Conservation (phyloP, 1,140 invertebrate species). For the Carposina sasakii region DNA sequence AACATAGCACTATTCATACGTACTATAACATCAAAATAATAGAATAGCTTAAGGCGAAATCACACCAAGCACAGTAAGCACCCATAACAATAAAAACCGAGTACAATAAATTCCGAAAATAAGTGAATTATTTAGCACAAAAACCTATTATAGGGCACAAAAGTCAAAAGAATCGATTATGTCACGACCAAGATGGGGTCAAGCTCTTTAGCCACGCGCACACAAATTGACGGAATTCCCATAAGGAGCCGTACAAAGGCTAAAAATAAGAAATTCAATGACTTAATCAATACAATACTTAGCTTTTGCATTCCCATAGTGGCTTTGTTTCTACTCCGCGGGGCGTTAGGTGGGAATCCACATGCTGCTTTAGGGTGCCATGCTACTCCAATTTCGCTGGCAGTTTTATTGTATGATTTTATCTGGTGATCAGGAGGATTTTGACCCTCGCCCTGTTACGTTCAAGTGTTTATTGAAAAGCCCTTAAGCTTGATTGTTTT, state of each 20-base stretch:
- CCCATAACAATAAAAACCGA: slow-evolving; percentile 53
- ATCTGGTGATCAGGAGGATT: slow-evolving; percentile 57
- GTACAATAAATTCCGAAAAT: slow-evolving; percentile 29
- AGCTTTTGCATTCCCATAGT: slow-evolving; percentile 59
- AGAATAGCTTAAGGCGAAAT: too few species aligned
- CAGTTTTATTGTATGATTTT: slow-evolving; percentile 48
- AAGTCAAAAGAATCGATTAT: slow-evolving; percentile 48
- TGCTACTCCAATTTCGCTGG: slow-evolving; percentile 43
- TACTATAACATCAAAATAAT: too few species aligned
- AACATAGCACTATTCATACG: too few species aligned
- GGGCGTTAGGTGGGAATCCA: slow-evolving; percentile 45
- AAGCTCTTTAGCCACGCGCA: slow-evolving; percentile 52
- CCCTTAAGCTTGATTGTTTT: too few species aligned
- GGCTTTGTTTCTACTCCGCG: slow-evolving; percentile 52
- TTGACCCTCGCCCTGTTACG: slow-evolving; percentile 31
- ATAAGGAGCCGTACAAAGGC: slow-evolving; percentile 53
- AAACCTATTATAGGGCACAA: slow-evolving; percentile 47
- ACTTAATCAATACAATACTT: slow-evolving; percentile 66
- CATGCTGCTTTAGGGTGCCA: slow-evolving; percentile 45
- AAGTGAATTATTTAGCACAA: slow-evolving; percentile 57
- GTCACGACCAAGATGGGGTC: slow-evolving; percentile 40
- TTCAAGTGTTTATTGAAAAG: slow-evolving; percentile 42
- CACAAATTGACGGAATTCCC: slow-evolving; percentile 63
- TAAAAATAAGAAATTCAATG: slow-evolving; percentile 54
- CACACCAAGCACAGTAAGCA: too few species aligned